phyloP scores from a whole-genome alignment of 2,113 vertebrate genomes.

The Corvus moneduloides region DNA sequence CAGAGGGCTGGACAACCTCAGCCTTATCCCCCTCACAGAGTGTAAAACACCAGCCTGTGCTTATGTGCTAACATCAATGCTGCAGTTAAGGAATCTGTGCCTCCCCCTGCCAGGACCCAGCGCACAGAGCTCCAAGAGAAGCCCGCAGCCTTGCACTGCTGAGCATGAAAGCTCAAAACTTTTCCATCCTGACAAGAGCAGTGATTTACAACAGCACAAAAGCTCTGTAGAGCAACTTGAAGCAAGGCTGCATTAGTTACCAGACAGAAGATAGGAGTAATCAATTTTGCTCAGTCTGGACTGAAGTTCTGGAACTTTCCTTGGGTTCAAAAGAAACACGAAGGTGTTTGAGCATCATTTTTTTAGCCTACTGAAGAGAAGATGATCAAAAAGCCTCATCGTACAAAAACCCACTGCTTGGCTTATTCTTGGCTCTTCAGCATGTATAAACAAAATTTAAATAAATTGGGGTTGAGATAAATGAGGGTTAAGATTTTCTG shows the following conservation, averaged over 20 bases:
- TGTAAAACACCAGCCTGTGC: neutral
- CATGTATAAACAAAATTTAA: neutral
- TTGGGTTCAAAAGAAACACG: neutral
- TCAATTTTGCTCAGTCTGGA: constrained; percentile 23
- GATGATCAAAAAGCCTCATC: neutral
- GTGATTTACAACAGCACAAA: constrained; percentile 55
- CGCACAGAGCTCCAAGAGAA: neutral
- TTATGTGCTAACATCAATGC: accelerated
- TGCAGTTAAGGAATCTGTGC: neutral
- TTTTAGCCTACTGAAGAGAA: neutral
- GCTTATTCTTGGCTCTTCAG: neutral
- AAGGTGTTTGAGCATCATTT: neutral
- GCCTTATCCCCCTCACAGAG: neutral
- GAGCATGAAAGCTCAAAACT: neutral
- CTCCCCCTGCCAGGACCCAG: neutral
- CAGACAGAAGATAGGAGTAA: constrained; percentile 34
- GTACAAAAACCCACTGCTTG: neutral
- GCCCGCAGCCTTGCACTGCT: neutral
- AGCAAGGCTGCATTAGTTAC: constrained; percentile 32
- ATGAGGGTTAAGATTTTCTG: neutral
- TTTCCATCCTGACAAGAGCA: constrained; percentile 2
- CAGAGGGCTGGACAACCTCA: neutral
- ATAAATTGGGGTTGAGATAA: neutral
- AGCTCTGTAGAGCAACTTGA: constrained; percentile 24
- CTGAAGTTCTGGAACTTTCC: constrained; percentile 11